A percentile compares a stretch with the other conserved stretches of the same genome.
These are phyloP conservation scores for Drosophila punjabiensis DNA, from an alignment of 1,140 invertebrate species.

Conservation along the genomic window DNA sequence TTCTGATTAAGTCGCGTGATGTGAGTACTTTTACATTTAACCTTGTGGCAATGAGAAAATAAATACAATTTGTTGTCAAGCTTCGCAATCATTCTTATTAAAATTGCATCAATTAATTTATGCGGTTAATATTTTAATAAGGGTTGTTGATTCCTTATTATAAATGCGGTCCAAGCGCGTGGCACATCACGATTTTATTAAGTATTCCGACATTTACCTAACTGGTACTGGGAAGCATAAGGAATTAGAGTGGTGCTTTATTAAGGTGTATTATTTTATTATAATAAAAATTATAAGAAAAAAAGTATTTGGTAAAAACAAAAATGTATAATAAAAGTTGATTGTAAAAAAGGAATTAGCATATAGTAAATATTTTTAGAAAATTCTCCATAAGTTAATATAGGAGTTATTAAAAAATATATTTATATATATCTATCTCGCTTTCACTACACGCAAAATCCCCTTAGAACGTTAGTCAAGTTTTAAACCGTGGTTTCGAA, in stretches of 20 bases:
- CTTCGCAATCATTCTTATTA: constrained; percentile 11
- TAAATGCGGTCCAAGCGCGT: constrained; percentile 22
- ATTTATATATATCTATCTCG: neutral
- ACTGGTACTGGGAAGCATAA: neutral
- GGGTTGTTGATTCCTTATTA: constrained; percentile 49
- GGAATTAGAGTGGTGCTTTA: neutral
- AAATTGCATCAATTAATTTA: constrained; percentile 31
- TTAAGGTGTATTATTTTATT: neutral
- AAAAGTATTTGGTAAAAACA: neutral
- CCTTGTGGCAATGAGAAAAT: neutral
- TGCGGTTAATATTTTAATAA: constrained; percentile 30
- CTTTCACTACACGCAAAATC: neutral
- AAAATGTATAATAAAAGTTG: neutral
- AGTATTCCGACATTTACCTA: neutral
- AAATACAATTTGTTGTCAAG: neutral
- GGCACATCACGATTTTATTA: constrained; percentile 24
- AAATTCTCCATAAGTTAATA: neutral
- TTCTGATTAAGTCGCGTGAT: too few relatives aligned
- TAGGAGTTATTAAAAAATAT: neutral
- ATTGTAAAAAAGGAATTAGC: neutral
- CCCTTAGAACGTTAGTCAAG: neutral
- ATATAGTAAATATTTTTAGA: neutral
- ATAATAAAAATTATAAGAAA: neutral
- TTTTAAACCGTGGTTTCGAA: neutral
- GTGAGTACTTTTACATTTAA: neutral